Evolutionary conservation across 2,113 vertebrate species (phyloP).

Genomic region (Otis tarda): DNA sequence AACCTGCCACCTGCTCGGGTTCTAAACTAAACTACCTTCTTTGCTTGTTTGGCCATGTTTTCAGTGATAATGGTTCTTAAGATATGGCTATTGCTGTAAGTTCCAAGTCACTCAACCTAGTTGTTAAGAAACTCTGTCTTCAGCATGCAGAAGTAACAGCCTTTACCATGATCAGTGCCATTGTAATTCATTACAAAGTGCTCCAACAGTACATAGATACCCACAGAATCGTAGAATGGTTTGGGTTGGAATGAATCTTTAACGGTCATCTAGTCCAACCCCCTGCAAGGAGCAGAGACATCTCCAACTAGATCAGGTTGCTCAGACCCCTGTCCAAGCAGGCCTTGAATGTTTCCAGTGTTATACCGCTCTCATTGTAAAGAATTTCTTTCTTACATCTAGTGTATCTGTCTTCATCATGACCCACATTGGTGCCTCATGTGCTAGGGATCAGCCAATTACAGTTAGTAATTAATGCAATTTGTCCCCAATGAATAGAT

Average conservation of each 20-base stretch:
- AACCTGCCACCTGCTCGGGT: not conserved
- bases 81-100: not conserved
- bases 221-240: not conserved
- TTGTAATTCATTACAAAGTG: not conserved
- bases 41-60: not conserved
- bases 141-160: not conserved
- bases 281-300: too few relatives aligned
- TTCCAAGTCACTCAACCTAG: not conserved
- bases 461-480: not conserved
- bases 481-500: not conserved
- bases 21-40: not conserved
- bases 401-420: not conserved
- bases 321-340: too few relatives aligned
- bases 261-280: too few relatives aligned
- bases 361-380: too few relatives aligned
- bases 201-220: not conserved
- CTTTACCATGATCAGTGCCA: not conserved
- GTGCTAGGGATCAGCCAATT: not conserved
- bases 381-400: too few relatives aligned
- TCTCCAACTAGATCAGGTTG: too few relatives aligned
- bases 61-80: not conserved
- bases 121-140: not conserved
- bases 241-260: too few relatives aligned
- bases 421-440: fast-evolving
- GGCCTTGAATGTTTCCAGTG: too few relatives aligned